Percentiles rank a stretch among this genome's conserved stretches.
Conservation (phyloP, 2,113 vertebrate species). For the Chitala chitala region DNA sequence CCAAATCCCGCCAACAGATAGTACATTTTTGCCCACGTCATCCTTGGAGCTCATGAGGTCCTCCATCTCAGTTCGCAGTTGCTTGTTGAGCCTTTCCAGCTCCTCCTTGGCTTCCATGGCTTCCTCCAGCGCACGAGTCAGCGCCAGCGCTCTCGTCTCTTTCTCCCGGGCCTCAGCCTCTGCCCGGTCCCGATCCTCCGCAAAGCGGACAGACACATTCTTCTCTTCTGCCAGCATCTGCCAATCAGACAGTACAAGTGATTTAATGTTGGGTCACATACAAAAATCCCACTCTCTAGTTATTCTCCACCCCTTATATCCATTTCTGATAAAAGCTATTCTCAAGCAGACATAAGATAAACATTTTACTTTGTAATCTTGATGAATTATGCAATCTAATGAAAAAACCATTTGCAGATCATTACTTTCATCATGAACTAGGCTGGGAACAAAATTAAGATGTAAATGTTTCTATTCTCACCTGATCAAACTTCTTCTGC, state of each 20-base stretch:
- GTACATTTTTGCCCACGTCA: slow-evolving; percentile 92
- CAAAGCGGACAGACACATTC: slow-evolving; percentile 81
- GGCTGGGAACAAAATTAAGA: background rate
- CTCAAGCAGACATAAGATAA: no score
- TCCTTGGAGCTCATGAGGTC: slow-evolving; percentile 97
- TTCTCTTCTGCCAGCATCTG: slow-evolving; percentile 94
- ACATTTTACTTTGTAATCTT: no score
- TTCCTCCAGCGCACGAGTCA: slow-evolving; percentile 84
- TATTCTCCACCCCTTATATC: background rate
- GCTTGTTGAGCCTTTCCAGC: slow-evolving; percentile 88
- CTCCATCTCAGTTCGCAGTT: slow-evolving; percentile 91
- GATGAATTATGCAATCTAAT: no score
- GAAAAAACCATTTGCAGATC: background rate
- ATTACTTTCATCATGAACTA: background rate
- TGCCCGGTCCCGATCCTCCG: slow-evolving; percentile 86
- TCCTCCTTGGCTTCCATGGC: slow-evolving; percentile 90
- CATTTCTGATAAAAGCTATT: background rate
- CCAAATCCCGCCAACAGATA: slow-evolving; percentile 43
- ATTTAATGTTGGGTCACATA: background rate
- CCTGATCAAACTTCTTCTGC: slow-evolving; percentile 99
- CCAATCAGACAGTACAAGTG: background rate
- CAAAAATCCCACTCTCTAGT: slow-evolving; percentile 38
- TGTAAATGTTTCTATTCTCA: background rate
- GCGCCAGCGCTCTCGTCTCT: slow-evolving; percentile 87
- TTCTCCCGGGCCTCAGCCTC: slow-evolving; percentile 94